Conservation (phyloP, 2,888 invertebrate genomes). For the Cryptocephalus primarius region DNA sequence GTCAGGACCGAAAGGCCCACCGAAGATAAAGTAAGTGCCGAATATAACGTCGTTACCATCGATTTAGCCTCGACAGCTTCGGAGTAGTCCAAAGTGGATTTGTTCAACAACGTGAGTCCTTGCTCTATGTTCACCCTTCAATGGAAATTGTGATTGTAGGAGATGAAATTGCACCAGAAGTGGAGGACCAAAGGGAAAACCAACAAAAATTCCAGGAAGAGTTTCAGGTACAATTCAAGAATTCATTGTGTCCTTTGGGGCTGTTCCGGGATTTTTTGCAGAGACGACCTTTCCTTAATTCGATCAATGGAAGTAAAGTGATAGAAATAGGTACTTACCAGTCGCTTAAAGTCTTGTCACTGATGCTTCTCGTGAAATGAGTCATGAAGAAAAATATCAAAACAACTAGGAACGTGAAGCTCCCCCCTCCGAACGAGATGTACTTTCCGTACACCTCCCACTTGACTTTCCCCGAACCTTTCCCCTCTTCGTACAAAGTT, state of each 20-base stretch:
- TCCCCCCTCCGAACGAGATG: slow-evolving; percentile 20
- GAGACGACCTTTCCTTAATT: too few relatives aligned
- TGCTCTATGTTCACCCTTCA: slow-evolving; percentile 3
- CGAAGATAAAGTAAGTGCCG: slow-evolving; percentile 5
- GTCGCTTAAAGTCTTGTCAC: slow-evolving; percentile 20
- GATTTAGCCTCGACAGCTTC: too few relatives aligned
- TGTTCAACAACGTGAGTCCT: too few relatives aligned
- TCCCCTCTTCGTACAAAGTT: slow-evolving; percentile 18
- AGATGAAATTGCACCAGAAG: not conserved
- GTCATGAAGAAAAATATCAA: slow-evolving; percentile 16
- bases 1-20: slow-evolving; percentile 8
- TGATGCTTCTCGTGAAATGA: slow-evolving; percentile 18
- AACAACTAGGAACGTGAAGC: slow-evolving; percentile 15
- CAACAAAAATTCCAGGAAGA: too few relatives aligned
- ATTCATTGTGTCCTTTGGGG: too few relatives aligned
- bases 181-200: too few relatives aligned
- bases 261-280: too few relatives aligned
- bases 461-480: slow-evolving; percentile 19
- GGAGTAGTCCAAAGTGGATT: too few relatives aligned
- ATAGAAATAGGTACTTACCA: slow-evolving; percentile 14
- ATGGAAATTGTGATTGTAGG: not conserved
- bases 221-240: too few relatives aligned
- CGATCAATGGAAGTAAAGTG: too few relatives aligned
- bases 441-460: slow-evolving; percentile 20
- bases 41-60: slow-evolving; percentile 4